Base-by-base conservation (phyloP, 2,113 vertebrate genomes). In the Neotoma lepida region DNA sequence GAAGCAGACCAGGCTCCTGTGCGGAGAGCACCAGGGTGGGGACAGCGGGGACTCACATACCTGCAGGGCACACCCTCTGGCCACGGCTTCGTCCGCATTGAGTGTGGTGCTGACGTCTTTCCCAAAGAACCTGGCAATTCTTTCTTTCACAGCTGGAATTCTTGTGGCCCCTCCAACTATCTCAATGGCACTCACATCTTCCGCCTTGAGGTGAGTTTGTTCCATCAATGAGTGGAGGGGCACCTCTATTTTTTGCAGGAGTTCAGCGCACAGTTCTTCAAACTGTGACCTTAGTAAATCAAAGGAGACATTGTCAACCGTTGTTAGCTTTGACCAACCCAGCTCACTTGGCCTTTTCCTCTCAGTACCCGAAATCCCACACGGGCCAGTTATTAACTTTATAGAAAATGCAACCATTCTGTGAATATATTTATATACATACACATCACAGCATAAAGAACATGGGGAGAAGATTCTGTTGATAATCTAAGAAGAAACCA, bases 61-160 rank as follows among this genome's bases (percentile, higher is more conserved):
- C 98, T 99, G 98, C 14, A 99, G 91, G 1, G 98, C 98, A 87
- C 98, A 99, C 2, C 98, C 98, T 88, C 98, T 98, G 85, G 98
- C 98, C 51, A 99, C 98, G 0, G 98, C 98, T 97, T 99, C 98
- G 92, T 99, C 99, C 14, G 98, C 99, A 80, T 99, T 99, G 63
- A 99, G 97, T 0, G 99, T 99, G 28, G 98, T 99, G 94, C 98
- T 98, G 73, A 98, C 78, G 93, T 98, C 98, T 90, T 98, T 99
- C 74, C 97, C 98, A 92, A 99, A 99, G 96, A 99, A 99, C n/a
- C 97, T 98, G 63, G 98, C 96, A 78, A 99, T 98, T 92, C 93
- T 98, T 63, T 98, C 98, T 89, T 98, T 99, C 78, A 99, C 98
- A 41, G 98, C 98, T 89, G 98, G 98, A 95, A 99, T 98, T 64